phyloP scores from a whole-genome alignment of 2,113 vertebrate species.

The Neogale vison region DNA sequence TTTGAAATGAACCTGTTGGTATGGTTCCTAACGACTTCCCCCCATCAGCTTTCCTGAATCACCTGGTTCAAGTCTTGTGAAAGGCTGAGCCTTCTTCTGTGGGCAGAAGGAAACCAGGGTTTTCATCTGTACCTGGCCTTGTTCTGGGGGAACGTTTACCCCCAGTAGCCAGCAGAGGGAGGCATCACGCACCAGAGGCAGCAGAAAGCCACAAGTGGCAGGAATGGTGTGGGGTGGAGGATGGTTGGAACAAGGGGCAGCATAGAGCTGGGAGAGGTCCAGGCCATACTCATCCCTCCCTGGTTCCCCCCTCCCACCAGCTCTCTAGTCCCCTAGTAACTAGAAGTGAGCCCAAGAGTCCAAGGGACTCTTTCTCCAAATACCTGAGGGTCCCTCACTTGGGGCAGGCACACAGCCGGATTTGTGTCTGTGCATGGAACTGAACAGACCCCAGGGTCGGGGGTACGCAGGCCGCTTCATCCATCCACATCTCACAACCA shows the following conservation, averaged over 20 bases:
- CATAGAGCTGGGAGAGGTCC: too few species aligned
- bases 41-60: background rate
- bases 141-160: background rate
- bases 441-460: background rate
- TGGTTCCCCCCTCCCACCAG: background rate
- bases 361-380: background rate
- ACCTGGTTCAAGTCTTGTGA: background rate
- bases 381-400: background rate
- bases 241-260: background rate
- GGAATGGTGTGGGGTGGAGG: too few species aligned
- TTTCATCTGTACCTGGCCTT: background rate
- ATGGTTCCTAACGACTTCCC: background rate
- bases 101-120: background rate
- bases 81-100: background rate
- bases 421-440: background rate
- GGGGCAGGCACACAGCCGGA: background rate
- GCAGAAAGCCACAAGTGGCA: background rate
- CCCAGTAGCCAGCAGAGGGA: background rate
- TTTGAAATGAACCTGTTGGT: background rate
- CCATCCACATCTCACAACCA: background rate
- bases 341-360: background rate
- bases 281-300: background rate
- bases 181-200: fast-evolving
- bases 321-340: background rate
- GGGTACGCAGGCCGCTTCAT: background rate